Evolutionary conservation across 2,888 invertebrate species (phyloP), one percentile per base, ranked within the genome.

Genomic region (Phoenoteleia sp.): DNA sequence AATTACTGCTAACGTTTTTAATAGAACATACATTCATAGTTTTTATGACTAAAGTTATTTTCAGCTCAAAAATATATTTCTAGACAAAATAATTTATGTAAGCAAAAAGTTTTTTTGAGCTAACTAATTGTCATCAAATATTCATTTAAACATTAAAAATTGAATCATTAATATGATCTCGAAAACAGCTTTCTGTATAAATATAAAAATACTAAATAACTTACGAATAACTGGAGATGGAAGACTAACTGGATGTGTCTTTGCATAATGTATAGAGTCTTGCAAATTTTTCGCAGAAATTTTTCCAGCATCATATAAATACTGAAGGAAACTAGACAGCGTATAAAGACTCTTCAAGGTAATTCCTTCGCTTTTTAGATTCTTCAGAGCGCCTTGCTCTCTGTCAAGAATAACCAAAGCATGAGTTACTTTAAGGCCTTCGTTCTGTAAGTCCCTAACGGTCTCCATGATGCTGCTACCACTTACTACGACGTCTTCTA

Each of bases 391-490:
- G 13, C 99, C 99, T 94, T 99, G 99, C 92, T 99, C 97, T 80
- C 99, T 95, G 91, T 99, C 97, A 49, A 99, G 94, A 67, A 99
- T 95, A 0, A 99, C 97, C n/a, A 99, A 95, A 0, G 97, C 97
- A 92, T 98, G 96, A 0, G 95, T 96, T 0, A 97, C 97, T 52
- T 94, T 89, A 7, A 96, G 94, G 0, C 96, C 96, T 91, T 96
- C 96, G 71, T 94, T 95, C 74, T 95, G 94, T 76, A 97, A 94
- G 93, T 97, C 98, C 88, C 95, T 95, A 0, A 96, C 97, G 0
- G 99, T 99, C 92, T 99, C 99, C 84, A 98, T 93, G 62, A 99
- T 96, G 94, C 99, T 99, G n/a, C 97, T 96, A 0, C 99, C 99
- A 69, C 98, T 98, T 0, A 98, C 98, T 0, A 98, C 96, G 0